These are phyloP conservation scores for Drosophila lacertosa DNA, from an alignment of 1,140 invertebrate genomes.

Conservation along the genomic window DNA sequence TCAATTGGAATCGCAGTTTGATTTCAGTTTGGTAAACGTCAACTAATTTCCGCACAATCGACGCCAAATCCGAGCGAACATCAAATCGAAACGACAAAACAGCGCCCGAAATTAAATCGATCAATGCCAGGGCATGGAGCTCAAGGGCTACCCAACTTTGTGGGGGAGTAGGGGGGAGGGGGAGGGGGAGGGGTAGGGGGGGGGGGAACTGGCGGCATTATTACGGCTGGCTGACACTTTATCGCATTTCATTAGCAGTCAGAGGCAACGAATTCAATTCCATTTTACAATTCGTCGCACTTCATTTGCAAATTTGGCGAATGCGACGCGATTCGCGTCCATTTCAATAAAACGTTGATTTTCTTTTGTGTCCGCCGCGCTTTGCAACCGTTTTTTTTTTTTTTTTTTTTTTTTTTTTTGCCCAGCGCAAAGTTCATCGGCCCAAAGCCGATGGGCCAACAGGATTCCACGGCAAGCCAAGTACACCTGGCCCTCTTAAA, in stretches of 20 bases:
- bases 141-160: too few relatives aligned
- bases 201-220: conserved; percentile 34
- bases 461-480: conserved; percentile 9
- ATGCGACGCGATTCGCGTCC: conserved; percentile 12
- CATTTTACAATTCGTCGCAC: conserved; percentile 63
- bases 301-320: conserved; percentile 57
- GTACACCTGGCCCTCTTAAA: conserved; percentile 10
- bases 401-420: too few relatives aligned
- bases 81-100: conserved; percentile 51
- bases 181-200: background rate
- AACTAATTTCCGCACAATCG: conserved; percentile 71
- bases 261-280: conserved; percentile 43
- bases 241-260: conserved; percentile 74
- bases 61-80: conserved; percentile 46
- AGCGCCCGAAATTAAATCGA: conserved; percentile 57
- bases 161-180: background rate
- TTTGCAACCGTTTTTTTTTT: conserved; percentile 35
- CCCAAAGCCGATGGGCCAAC: background rate
- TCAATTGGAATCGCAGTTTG: conserved; percentile 42
- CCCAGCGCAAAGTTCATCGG: conserved; percentile 25
- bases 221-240: conserved; percentile 63
- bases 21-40: conserved; percentile 46
- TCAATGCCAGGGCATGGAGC: conserved; percentile 23
- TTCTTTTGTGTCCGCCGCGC: conserved; percentile 13
- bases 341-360: conserved; percentile 27